These are phyloP conservation scores for Pelodytes ibericus DNA, from an alignment of 2,797 vertebrate genomes.

Conservation along the genomic window DNA sequence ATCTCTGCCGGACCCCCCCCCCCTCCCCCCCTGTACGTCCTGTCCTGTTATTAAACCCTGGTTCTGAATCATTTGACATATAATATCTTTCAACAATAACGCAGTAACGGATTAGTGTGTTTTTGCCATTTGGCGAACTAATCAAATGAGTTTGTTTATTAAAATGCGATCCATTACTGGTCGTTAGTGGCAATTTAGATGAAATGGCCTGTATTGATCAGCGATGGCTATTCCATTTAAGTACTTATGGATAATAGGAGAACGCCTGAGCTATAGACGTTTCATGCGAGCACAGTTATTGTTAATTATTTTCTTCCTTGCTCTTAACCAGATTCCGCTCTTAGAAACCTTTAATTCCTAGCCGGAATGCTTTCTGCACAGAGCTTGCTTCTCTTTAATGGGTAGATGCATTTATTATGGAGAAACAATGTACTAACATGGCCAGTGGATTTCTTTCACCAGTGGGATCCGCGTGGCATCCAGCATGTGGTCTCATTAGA, in stretches of 20 bases:
- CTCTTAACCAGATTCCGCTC: conserved; percentile 9
- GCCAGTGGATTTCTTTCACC: background rate
- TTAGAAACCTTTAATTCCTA: background rate
- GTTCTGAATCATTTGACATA: background rate
- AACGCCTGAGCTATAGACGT: background rate
- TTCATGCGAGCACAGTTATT: background rate
- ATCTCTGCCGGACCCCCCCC: no score
- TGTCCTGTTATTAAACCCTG: background rate
- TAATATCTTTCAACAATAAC: background rate
- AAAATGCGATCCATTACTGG: conserved; percentile 14
- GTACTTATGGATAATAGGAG: conserved; percentile 31
- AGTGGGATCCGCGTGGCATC: background rate
- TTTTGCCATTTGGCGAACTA: conserved; percentile 4
- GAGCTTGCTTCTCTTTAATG: conserved; percentile 18
- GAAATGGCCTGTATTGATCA: conserved; percentile 5
- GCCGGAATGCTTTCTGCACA: conserved; percentile 15
- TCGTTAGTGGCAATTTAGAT: conserved; percentile 16
- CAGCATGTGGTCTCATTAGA: no score
- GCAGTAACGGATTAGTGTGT: background rate
- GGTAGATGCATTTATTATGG: conserved; percentile 13
- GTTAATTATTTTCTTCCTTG: background rate
- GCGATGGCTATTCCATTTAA: conserved; percentile 27
- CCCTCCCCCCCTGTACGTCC: no score
- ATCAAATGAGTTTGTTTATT: background rate
- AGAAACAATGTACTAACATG: conserved; percentile 7